phyloP scores from a whole-genome alignment of 64 coral and sea anemone species.

The Montipora efflorescens region DNA sequence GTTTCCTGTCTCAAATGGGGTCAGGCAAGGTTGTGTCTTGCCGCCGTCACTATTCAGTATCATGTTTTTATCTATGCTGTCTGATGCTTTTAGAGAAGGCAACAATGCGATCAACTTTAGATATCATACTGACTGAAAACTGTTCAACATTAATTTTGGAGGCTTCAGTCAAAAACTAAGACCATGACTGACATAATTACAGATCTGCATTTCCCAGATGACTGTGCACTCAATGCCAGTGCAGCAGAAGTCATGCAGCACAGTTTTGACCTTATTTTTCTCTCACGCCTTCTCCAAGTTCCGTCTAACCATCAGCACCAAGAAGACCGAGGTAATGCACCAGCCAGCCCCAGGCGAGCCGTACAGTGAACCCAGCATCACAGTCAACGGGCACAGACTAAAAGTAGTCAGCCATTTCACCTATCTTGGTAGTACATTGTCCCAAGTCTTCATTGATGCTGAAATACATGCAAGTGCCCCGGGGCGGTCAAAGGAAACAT shows the following conservation, averaged over 20 bases:
- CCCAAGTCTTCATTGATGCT: not conserved
- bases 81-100: not conserved
- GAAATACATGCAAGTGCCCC: not conserved
- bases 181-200: not conserved
- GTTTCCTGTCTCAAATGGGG: not conserved
- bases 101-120: no score
- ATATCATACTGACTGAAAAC: not conserved
- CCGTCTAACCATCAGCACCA: constrained; percentile 41
- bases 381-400: not conserved
- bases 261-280: not conserved
- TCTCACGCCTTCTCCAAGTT: not conserved
- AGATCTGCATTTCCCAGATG: constrained; percentile 17
- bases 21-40: not conserved
- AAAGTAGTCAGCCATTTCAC: constrained; percentile 23
- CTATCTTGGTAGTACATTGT: constrained; percentile 23
- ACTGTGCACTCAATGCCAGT: constrained; percentile 2
- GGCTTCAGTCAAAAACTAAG: not conserved
- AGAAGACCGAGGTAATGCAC: not conserved
- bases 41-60: not conserved
- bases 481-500: constrained; percentile 20
- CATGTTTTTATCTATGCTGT: constrained; percentile 1
- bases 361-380: no score
- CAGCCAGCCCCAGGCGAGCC: not conserved
- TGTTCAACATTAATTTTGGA: not conserved
- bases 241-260: not conserved